Evolutionary conservation across 2,797 vertebrate genomes (phyloP).

Genomic region (Amniataba percoides): DNA sequence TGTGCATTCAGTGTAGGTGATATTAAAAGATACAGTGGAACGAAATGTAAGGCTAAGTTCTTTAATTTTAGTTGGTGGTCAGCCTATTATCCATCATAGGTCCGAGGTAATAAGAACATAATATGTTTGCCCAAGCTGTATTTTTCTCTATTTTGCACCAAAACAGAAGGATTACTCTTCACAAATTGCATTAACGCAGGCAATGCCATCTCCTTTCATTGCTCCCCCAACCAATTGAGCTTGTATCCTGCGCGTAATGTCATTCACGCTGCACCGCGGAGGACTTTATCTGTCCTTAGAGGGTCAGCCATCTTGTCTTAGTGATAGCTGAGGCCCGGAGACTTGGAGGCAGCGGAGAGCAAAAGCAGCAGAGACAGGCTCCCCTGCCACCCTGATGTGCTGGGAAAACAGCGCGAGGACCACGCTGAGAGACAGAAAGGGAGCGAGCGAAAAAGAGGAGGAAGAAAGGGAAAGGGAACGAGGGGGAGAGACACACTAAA

Average conservation of each 20-base stretch:
- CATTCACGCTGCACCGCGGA: slow-evolving; percentile 48
- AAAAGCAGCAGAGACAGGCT: slow-evolving; percentile 55
- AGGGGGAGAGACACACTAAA: slow-evolving; percentile 21
- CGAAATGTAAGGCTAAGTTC: background rate
- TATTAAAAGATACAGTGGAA: slow-evolving; percentile 13
- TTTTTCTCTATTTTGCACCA: slow-evolving; percentile 54
- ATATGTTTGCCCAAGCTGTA: slow-evolving; percentile 43
- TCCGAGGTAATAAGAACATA: slow-evolving; percentile 45
- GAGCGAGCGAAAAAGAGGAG: slow-evolving; percentile 48
- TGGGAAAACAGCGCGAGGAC: slow-evolving; percentile 66
- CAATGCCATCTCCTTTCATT: slow-evolving; percentile 31
- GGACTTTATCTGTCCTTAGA: slow-evolving; percentile 69
- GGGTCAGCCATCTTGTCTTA: slow-evolving; percentile 71
- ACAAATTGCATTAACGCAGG: slow-evolving; percentile 53
- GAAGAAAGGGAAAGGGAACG: slow-evolving; percentile 12
- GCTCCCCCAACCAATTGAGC: slow-evolving; percentile 43
- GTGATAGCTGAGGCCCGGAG: slow-evolving; percentile 65
- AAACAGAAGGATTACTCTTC: slow-evolving; percentile 45
- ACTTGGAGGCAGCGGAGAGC: slow-evolving; percentile 53
- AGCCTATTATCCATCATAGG: slow-evolving; percentile 27
- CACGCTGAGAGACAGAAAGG: slow-evolving; percentile 64
- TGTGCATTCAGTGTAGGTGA: slow-evolving; percentile 18
- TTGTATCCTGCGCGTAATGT: slow-evolving; percentile 36
- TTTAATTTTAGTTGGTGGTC: slow-evolving; percentile 27
- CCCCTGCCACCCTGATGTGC: slow-evolving; percentile 65